These are phyloP conservation scores for Okapia johnstoni DNA, from an alignment of 2,113 vertebrate genomes.

Conservation along the genomic window DNA sequence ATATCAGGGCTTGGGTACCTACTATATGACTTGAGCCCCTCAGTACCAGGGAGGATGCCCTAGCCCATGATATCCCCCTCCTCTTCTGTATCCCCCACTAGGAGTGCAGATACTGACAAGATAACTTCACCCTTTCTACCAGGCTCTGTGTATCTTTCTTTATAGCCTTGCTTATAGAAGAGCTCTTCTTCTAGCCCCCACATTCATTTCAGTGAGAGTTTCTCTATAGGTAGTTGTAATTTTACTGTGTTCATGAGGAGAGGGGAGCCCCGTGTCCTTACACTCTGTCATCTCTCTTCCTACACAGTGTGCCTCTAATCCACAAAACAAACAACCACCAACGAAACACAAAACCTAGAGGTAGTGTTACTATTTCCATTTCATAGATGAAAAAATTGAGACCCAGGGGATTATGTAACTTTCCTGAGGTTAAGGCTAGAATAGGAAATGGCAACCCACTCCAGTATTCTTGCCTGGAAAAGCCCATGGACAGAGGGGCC, in stretches of 20 bases:
- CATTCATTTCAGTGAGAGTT: neutral
- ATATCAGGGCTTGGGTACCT: neutral
- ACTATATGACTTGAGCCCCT: neutral
- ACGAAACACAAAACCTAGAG: neutral
- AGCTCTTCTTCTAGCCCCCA: neutral
- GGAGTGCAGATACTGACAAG: neutral
- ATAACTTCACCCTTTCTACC: neutral
- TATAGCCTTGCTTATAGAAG: neutral
- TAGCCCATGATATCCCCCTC: neutral
- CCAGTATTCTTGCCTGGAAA: neutral
- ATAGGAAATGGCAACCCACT: neutral
- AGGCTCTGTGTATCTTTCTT: neutral
- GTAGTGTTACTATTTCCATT: neutral
- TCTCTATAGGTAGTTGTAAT: neutral
- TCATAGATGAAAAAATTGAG: neutral
- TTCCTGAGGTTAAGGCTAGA: neutral
- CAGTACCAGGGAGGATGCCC: neutral
- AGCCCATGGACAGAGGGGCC: neutral
- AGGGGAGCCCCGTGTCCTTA: too few species aligned
- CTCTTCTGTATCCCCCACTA: neutral
- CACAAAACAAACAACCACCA: neutral
- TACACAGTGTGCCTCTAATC: neutral
- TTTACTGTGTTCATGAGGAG: neutral
- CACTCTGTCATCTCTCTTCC: neutral
- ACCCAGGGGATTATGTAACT: neutral